Base-by-base conservation (phyloP, 2,888 invertebrate genomes). In the Limnephilus rhombicus region DNA sequence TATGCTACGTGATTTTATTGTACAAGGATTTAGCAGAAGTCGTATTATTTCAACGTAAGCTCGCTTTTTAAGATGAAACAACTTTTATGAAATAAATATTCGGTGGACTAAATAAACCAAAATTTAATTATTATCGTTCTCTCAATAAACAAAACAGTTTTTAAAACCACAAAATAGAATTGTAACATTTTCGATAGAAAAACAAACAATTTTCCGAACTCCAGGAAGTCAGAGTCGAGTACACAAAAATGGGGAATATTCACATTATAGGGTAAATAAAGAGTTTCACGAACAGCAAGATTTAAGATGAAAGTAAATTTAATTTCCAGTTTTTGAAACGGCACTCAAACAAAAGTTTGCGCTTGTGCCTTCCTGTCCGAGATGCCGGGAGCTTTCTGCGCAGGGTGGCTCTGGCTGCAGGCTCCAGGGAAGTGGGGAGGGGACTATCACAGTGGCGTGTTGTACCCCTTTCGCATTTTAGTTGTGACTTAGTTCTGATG, bases 271-370 rank as follows among this genome's bases (percentile, higher is more conserved):
- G 49, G 49, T 82, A 91, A 92, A 92, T 90, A 91, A 92, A 89
- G 89, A 91, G 81, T 83, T 80, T 85, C 45, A 85, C 92, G 53
- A n/a, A 80, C 68, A 80, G 83, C 29, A 90, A 93, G 91, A 93
- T 92, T 93, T 92, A 92, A 93, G 93, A 93, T 91, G 92, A 92
- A 93, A 93, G 93, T 93, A 93, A 93, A 93, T 93, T 93, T 93
- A 93, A 93, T 93, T 93, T 93, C 80, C 93, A 93, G 93, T 93
- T 93, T 93, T 93, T 92, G 91, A 92, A 93, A 92, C 90, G 87
- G 92, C 91, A 86, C 92, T 92, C 92, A 68, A 89, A 86, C 91
- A 86, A 92, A 92, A 93, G 92, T 93, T 92, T 90, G 92, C 45
- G 29, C 31, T 34, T 34, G 87, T 90, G 37, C 82, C 91, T 83